phyloP scores from a whole-genome alignment of 2,113 vertebrate genomes.

The Galemys pyrenaicus region DNA sequence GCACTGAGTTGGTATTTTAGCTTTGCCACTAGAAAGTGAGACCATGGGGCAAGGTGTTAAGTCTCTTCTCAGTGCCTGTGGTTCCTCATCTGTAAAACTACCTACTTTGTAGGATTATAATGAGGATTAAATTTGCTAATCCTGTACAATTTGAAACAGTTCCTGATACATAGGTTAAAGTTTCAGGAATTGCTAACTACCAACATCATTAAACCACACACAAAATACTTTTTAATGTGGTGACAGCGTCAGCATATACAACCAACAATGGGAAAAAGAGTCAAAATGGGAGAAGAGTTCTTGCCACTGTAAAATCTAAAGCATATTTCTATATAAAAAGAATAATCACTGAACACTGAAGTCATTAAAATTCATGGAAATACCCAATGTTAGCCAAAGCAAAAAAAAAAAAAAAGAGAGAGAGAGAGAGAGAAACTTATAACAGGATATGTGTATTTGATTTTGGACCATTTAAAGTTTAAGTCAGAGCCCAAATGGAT shows the following conservation, averaged over 20 bases:
- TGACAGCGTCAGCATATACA: neutral
- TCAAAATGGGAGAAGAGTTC: neutral
- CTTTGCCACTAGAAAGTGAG: slow-evolving; percentile 1
- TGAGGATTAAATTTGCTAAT: slow-evolving; percentile 70
- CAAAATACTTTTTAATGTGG: neutral
- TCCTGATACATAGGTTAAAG: slow-evolving; percentile 37
- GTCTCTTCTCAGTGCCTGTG: slow-evolving; percentile 50
- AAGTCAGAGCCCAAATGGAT: neutral
- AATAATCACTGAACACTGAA: neutral
- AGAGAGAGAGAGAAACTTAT: neutral
- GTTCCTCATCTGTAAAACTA: slow-evolving; percentile 37
- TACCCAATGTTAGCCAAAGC: neutral
- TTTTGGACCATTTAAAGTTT: neutral
- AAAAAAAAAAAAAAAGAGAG: too few relatives aligned
- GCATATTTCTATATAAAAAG: neutral
- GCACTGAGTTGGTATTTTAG: neutral
- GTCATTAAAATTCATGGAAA: neutral
- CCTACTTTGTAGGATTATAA: slow-evolving; percentile 41
- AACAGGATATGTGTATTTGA: neutral
- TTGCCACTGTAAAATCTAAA: neutral
- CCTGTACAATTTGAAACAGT: slow-evolving; percentile 59
- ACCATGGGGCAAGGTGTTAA: neutral
- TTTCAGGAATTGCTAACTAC: slow-evolving; percentile 17
- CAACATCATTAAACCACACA: neutral
- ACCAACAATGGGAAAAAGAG: neutral